Base-by-base conservation (phyloP, 2,888 invertebrate genomes). In the Meteorus cinctellus region DNA sequence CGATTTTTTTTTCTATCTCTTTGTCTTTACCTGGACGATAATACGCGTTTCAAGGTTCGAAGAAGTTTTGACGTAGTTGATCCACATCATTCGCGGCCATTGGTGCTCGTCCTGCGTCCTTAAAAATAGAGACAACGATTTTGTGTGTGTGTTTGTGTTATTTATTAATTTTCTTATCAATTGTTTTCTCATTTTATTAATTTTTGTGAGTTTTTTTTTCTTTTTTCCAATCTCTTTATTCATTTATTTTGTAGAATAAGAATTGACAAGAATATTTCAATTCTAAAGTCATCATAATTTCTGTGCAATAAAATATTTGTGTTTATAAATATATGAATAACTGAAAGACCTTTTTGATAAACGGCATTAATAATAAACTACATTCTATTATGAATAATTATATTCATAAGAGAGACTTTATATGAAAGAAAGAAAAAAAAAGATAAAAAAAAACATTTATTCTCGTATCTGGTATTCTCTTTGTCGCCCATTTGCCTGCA, bases 401-500 rank as follows among this genome's bases (percentile, higher is more conserved):
- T 36, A 55, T 31, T 31, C 19, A 34, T 29, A 8, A 4, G n/a
- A 55, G 27, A 31, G 51, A 48, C 29, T 48, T 55, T 31, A 27
- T 55, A 68, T 68, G 24, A 24, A 24, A 24, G 24, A 24, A 24
- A 24, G 1, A 24, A 0, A 24, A 24, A 24, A 24, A 24, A n/a
- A n/a, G n/a, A n/a, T n/a, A n/a, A n/a, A 31, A 19, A 70, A 51
- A 36, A 5, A 1, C 8, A 41, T 34, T 71, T 59, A 70, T 19
- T 27, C 27, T 31, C 41, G 59, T 36, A 36, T 36, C 27, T 29
- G 45, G 36, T 27, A 71, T 62, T 74, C 8, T 55, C n/a, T 19
- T 24, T 41, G n/a, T n/a, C 68, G 70, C 75, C 77, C 75, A 77
- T 72, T 74, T 76, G 75, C 80, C 81, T 81, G 81, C 69, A 81